phyloP scores from a whole-genome alignment of 2,888 invertebrate genomes.

The Sturmia bella region DNA sequence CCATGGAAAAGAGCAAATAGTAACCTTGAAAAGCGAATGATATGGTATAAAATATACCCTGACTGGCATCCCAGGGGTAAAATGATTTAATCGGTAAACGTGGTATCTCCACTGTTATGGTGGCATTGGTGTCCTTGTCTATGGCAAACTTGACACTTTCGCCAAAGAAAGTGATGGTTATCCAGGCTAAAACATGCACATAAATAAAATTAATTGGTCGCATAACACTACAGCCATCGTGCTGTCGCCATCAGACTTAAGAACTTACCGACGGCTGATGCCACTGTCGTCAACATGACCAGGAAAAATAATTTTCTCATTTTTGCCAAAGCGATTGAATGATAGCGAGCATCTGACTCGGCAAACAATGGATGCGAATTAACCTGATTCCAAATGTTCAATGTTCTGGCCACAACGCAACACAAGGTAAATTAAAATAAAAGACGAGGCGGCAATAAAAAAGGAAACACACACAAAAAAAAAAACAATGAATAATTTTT shows the following conservation, averaged over 20 bases:
- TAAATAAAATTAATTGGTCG: constrained; percentile 35
- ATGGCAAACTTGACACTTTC: constrained; percentile 87
- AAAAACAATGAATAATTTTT: constrained; percentile 34
- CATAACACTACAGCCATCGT: not conserved
- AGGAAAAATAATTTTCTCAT: constrained; percentile 88
- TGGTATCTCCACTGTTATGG: constrained; percentile 87
- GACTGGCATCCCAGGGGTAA: constrained; percentile 90
- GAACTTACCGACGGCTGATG: constrained; percentile 85
- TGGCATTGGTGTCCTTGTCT: constrained; percentile 88
- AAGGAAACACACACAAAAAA: not conserved
- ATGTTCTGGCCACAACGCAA: constrained; percentile 83
- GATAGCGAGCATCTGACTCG: constrained; percentile 90
- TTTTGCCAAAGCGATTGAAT: constrained; percentile 88
- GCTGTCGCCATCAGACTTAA: not conserved
- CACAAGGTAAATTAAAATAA: constrained; percentile 1
- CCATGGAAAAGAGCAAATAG: constrained; percentile 86
- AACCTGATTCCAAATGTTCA: constrained; percentile 92
- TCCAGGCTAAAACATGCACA: constrained; percentile 84
- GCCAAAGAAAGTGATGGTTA: constrained; percentile 90
- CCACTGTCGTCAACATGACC: constrained; percentile 85
- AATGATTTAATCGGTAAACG: constrained; percentile 88
- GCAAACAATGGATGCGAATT: constrained; percentile 92
- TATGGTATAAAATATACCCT: constrained; percentile 86
- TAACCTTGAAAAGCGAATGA: constrained; percentile 88
- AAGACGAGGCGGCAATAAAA: not conserved